These are phyloP conservation scores for Podilymbus podiceps DNA, from an alignment of 2,113 vertebrate genomes.

Conservation along the genomic window DNA sequence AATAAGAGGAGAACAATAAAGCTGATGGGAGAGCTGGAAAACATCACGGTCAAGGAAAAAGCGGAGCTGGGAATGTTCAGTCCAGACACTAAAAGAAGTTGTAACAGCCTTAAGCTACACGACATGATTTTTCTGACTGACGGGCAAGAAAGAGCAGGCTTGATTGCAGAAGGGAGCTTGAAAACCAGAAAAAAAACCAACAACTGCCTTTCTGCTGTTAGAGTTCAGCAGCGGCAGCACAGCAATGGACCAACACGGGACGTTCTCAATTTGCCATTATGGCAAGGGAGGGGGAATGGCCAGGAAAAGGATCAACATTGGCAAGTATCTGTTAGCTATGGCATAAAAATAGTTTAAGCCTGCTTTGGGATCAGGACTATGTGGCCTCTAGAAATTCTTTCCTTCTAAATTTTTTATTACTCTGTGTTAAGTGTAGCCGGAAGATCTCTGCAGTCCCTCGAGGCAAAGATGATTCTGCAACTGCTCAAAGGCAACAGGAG, in stretches of 20 bases:
- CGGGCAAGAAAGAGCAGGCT: not conserved
- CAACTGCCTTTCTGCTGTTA: not conserved
- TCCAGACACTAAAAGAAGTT: not conserved
- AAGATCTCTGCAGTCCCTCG: not conserved
- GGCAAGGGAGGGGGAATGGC: not conserved
- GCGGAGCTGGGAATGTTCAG: not conserved
- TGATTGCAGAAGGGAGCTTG: not conserved
- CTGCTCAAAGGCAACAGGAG: not conserved
- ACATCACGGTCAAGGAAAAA: not conserved
- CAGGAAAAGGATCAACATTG: not conserved
- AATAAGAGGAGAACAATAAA: not conserved
- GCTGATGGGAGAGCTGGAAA: not conserved
- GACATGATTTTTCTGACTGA: not conserved
- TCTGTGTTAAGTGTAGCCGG: not conserved
- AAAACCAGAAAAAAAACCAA: not conserved
- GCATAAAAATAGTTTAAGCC: not conserved
- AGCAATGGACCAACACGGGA: not conserved
- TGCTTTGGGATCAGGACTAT: not conserved
- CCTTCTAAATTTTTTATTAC: not conserved
- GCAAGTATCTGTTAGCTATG: not conserved
- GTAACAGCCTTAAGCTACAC: not conserved
- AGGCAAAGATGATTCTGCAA: not conserved
- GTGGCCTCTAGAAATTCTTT: not conserved
- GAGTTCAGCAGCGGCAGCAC: not conserved
- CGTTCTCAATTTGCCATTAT: rapidly evolving